Evolutionary conservation across 2,888 invertebrate species (phyloP).

Genomic region (Rhingia campestris): DNA sequence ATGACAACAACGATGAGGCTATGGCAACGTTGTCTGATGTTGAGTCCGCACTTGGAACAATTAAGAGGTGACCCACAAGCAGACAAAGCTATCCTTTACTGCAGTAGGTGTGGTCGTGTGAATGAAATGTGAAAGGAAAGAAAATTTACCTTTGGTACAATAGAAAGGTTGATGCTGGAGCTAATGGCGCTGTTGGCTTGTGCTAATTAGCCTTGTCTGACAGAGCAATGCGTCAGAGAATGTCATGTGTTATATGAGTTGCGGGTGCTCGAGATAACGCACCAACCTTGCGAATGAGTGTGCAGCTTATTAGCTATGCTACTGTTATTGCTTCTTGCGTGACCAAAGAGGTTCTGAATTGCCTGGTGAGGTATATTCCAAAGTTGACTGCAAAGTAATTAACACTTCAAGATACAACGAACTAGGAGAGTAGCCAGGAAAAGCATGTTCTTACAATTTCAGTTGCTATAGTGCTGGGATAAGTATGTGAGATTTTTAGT

Average conservation of each 20-base stretch:
- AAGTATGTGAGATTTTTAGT: too few relatives aligned
- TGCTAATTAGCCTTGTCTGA: conserved; percentile 60
- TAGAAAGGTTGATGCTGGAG: neutral
- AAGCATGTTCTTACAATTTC: too few relatives aligned
- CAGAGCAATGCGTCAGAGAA: conserved; percentile 28
- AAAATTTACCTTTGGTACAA: neutral
- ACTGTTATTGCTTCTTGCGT: conserved; percentile 33
- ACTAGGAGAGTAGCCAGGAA: neutral
- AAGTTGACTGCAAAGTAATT: conserved; percentile 11
- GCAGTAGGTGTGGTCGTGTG: conserved; percentile 18
- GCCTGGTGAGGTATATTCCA: neutral
- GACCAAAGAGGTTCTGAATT: conserved; percentile 2
- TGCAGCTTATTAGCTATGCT: conserved; percentile 53
- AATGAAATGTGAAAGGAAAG: neutral
- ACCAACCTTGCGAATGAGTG: conserved; percentile 22
- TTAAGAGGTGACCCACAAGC: conserved; percentile 72
- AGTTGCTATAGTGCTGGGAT: too few relatives aligned
- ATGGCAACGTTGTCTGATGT: conserved; percentile 48
- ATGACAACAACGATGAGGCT: conserved; percentile 42
- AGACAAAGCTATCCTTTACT: conserved; percentile 51
- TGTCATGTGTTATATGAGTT: conserved; percentile 5
- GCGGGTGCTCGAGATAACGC: conserved; percentile 50
- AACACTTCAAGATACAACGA: conserved; percentile 4
- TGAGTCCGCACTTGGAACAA: conserved; percentile 65
- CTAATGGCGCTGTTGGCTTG: conserved; percentile 37